Conservation (phyloP, 2,888 invertebrate species). For the Dasypogon diadema region DNA sequence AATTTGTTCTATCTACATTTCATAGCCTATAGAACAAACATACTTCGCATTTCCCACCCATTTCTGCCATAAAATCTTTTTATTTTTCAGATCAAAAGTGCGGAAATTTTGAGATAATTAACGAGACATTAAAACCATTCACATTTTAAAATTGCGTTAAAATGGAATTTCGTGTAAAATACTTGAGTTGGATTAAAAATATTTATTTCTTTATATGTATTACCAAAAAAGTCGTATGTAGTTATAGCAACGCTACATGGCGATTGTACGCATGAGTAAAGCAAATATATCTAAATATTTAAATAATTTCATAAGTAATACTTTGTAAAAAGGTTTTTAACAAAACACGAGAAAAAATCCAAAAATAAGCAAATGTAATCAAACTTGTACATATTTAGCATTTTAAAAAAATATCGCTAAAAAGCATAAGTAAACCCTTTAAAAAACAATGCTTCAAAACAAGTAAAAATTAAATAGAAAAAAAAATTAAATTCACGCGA, state of each 20-base stretch:
- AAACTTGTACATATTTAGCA: not conserved
- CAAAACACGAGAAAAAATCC: slow-evolving; percentile 2
- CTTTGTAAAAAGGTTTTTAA: slow-evolving; percentile 5
- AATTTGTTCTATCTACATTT: too few relatives aligned
- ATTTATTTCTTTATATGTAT: not conserved
- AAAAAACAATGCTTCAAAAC: slow-evolving; percentile 24
- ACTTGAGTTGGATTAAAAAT: not conserved
- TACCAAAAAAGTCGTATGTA: slow-evolving; percentile 18
- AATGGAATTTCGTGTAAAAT: not conserved
- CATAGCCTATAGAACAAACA: too few relatives aligned
- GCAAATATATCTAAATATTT: slow-evolving; percentile 54
- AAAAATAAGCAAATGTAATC: slow-evolving; percentile 14
- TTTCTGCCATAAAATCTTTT: too few relatives aligned
- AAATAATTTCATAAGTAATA: slow-evolving; percentile 43
- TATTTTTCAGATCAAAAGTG: too few relatives aligned
- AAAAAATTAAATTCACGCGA: slow-evolving; percentile 2
- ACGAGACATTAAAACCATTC: not conserved
- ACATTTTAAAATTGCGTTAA: not conserved
- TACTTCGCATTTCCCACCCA: too few relatives aligned
- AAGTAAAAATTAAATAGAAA: slow-evolving; percentile 24
- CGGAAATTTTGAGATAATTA: too few relatives aligned
- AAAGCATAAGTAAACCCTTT: not conserved
- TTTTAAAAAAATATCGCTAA: not conserved
- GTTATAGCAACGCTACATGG: slow-evolving; percentile 44
- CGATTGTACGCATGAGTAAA: slow-evolving; percentile 50